Base-by-base conservation (phyloP, 2,113 vertebrate species). In the Brienomyrus brachyistius region DNA sequence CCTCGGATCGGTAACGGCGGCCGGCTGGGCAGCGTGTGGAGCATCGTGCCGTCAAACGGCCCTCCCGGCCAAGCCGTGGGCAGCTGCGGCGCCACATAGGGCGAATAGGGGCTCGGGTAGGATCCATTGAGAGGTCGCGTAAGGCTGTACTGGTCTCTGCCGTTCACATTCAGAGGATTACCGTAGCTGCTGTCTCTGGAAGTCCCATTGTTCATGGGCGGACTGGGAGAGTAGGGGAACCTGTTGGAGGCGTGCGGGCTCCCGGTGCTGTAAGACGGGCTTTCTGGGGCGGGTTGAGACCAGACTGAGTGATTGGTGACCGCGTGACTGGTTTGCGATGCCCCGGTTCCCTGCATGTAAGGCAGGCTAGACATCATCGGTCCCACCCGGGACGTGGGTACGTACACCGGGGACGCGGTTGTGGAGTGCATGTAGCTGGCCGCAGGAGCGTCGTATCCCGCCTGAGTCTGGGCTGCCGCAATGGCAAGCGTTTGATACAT, bases 401-500 rank as follows among this genome's bases (percentile, higher is more conserved):
- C 98, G 90, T 99, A 99, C 90, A 99, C 98, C 0, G 98, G 98
- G 23, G 98, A 98, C 92, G 97, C 96, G 7, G 98, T 95, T 45
- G 95, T 96, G 93, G 98, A 98, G 92, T 98, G 97, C 96, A 97
- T 97, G 59, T 98, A 98, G 52, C 96, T 94, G 2, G 96, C 96
- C 0, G 98, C 94, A 21, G 96, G 96, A 43, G 97, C 95, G 91
- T 99, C 98, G 91, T 98, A 99, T 93, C 97, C 96, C 90, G 96
- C 94, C 89, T 98, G 97, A 89, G 96, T 97, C 93, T 97, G 98
- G 90, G 96, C 95, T 48, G 97, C 97, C 77, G 97, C 97, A 91
- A 98, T 97, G 92, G 98, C 97, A 92, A 98, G 95, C 90, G 97
- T 98, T 93, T 98, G 98, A 93, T 99, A 99, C 98, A 99, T 99